These are phyloP conservation scores for Bradypus variegatus DNA, from an alignment of 2,797 vertebrate genomes.

Conservation along the genomic window DNA sequence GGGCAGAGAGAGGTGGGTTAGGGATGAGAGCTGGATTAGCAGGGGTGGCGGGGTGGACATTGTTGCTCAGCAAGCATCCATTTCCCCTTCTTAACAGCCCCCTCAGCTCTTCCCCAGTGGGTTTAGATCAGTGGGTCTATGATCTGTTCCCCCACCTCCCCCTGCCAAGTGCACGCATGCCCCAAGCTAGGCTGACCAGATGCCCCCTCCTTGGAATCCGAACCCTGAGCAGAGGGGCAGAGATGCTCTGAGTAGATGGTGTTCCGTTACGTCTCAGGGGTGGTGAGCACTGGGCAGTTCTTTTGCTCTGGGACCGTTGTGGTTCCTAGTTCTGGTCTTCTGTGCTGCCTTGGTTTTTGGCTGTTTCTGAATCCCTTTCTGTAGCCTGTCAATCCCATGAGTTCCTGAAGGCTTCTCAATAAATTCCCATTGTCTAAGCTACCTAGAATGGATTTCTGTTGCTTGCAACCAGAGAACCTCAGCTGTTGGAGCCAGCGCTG, in stretches of 20 bases:
- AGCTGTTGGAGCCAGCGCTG: not conserved
- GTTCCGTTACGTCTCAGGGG: rapidly evolving
- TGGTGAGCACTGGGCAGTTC: too few relatives aligned
- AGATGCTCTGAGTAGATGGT: not conserved
- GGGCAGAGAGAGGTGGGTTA: too few relatives aligned
- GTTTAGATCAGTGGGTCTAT: not conserved
- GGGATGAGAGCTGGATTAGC: not conserved
- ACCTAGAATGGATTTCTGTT: not conserved
- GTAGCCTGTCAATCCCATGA: not conserved
- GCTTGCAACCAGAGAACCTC: not conserved
- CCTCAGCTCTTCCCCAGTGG: not conserved
- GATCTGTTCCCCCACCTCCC: rapidly evolving
- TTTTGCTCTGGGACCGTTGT: not conserved
- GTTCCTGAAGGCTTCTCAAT: not conserved
- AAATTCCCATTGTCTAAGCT: not conserved
- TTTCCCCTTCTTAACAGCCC: not conserved
- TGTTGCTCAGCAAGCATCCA: not conserved
- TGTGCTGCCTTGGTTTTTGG: not conserved
- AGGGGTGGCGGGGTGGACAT: rapidly evolving
- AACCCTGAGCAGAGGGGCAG: not conserved
- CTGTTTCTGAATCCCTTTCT: not conserved
- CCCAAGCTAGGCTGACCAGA: not conserved
- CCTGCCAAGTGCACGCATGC: rapidly evolving
- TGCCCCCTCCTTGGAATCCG: not conserved
- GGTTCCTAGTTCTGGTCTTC: not conserved